Evolutionary conservation across 2,888 invertebrate species (phyloP).

Genomic region (Melinopterus prodromus): DNA sequence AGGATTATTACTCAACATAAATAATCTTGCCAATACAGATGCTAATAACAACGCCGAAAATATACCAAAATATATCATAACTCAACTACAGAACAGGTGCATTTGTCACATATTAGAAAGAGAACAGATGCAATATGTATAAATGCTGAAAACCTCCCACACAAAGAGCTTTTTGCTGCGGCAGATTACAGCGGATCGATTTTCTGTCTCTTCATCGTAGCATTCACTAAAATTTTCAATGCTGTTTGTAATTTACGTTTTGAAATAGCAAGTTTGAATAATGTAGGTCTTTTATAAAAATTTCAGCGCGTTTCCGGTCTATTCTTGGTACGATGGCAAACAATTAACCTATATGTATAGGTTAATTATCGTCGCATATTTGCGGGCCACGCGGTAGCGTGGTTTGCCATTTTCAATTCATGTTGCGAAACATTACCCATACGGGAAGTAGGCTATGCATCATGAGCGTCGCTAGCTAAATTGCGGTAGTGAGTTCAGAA

Average conservation of each 20-base stretch:
- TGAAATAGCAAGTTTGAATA: neutral
- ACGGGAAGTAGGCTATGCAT: neutral
- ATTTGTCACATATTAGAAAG: no score
- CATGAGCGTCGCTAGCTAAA: neutral
- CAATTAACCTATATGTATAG: neutral
- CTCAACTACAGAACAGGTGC: no score
- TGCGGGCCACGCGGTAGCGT: neutral
- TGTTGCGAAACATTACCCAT: neutral
- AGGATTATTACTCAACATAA: no score
- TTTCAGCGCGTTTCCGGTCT: neutral
- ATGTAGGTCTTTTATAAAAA: neutral
- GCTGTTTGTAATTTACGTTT: slow-evolving; percentile 4
- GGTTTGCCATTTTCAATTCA: neutral
- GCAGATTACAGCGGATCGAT: neutral
- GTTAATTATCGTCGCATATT: neutral
- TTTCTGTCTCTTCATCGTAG: neutral
- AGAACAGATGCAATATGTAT: no score
- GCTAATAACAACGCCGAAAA: no score
- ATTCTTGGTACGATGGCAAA: neutral
- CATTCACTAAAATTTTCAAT: neutral
- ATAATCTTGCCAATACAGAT: no score
- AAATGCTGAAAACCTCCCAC: neutral
- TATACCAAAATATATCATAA: no score
- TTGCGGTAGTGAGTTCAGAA: neutral
- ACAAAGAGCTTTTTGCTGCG: neutral